phyloP scores from a whole-genome alignment of 37 sponge, comb jelly and placozoan genomes.

The Lycopodina hypogea region DNA sequence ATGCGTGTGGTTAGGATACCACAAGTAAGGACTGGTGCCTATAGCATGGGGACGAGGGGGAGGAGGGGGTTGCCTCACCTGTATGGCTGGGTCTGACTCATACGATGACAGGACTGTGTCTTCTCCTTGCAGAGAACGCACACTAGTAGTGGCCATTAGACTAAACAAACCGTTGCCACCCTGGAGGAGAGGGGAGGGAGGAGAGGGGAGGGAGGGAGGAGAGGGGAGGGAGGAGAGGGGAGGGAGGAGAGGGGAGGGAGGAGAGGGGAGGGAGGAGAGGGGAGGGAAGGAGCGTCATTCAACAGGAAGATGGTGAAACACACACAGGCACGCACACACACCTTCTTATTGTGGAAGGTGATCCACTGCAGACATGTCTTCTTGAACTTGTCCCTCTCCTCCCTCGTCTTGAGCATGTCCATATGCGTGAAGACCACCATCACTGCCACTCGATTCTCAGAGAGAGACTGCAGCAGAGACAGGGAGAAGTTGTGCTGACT shows the following conservation, averaged over 20 bases:
- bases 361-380: slow-evolving; percentile 7
- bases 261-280: too few species aligned
- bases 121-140: slow-evolving; percentile 39
- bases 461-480: slow-evolving; percentile 4
- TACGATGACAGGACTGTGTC: slow-evolving; percentile 12
- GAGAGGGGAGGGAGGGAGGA: neutral
- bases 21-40: too few species aligned
- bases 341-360: slow-evolving; percentile 4
- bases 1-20: too few species aligned
- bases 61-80: too few species aligned
- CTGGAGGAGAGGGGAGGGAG: neutral
- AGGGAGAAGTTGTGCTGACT: neutral
- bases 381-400: slow-evolving; percentile 36
- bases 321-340: neutral
- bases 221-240: too few species aligned
- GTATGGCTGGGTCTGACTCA: neutral
- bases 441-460: slow-evolving; percentile 32
- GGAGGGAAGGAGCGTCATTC: too few species aligned
- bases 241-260: too few species aligned
- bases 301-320: too few species aligned
- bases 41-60: too few species aligned
- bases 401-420: slow-evolving; percentile 33
- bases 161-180: slow-evolving; percentile 21
- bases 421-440: slow-evolving; percentile 65
- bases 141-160: slow-evolving; percentile 17